phyloP scores from a whole-genome alignment of 2,797 vertebrate genomes.

The Sebastes elongatus region DNA sequence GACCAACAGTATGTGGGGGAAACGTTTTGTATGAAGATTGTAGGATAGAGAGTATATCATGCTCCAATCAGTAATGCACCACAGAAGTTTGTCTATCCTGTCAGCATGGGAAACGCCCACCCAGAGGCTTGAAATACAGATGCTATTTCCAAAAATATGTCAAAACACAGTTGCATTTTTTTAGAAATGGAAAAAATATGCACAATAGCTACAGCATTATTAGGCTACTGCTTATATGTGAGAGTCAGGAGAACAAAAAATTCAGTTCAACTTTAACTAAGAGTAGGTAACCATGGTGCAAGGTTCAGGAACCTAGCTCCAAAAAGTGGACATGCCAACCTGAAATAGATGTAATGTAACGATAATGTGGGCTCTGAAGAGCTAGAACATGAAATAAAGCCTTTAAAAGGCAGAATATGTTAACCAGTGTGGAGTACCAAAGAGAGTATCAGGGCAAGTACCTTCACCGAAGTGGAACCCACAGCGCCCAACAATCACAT shows the following conservation, averaged over 20 bases:
- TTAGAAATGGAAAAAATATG: neutral
- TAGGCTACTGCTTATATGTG: neutral
- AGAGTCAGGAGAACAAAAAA: neutral
- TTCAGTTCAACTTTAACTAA: neutral
- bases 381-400: neutral
- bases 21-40: neutral
- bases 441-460: neutral
- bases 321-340: neutral
- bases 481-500: neutral
- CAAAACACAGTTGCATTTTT: neutral
- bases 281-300: neutral
- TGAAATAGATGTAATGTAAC: neutral
- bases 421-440: neutral
- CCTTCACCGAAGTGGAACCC: neutral
- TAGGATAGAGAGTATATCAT: neutral
- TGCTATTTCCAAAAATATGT: neutral
- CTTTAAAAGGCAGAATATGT: neutral
- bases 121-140: neutral
- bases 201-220: neutral
- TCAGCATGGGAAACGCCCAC: neutral
- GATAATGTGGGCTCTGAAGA: neutral
- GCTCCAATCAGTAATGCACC: neutral
- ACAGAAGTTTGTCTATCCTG: neutral
- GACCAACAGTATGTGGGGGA: neutral
- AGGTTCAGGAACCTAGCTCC: neutral